A percentile compares a stretch with the other conserved stretches of the same genome.
Conservation (phyloP, 2,113 vertebrate species). For the Regulus satrapa region DNA sequence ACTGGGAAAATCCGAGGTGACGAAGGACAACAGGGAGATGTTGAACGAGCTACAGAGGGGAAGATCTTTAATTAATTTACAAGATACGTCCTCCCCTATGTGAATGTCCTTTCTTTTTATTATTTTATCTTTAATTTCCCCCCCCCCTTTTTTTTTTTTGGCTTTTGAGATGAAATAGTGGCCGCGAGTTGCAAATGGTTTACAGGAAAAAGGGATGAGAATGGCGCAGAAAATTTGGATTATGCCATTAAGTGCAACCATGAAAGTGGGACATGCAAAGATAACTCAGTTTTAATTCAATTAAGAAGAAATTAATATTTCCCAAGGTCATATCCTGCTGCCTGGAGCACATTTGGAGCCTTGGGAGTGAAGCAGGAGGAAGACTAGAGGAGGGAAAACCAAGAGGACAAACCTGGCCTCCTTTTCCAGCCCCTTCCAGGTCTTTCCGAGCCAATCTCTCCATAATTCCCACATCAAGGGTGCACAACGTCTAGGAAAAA, state of each 20-base stretch:
- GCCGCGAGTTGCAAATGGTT: neutral
- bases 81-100: neutral
- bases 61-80: neutral
- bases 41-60: neutral
- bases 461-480: neutral
- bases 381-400: neutral
- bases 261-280: fast-evolving
- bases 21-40: neutral
- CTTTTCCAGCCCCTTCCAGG: neutral
- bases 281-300: neutral
- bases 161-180: neutral
- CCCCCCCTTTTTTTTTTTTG: neutral
- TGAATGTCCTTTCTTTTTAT: neutral
- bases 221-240: neutral
- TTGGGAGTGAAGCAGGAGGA: neutral
- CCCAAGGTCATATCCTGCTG: neutral
- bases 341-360: neutral
- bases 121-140: neutral
- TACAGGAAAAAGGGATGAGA: neutral
- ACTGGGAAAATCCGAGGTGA: neutral
- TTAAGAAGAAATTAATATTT: neutral
- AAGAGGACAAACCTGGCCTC: neutral
- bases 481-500: neutral
- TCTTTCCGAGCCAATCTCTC: neutral
- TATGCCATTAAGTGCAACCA: fast-evolving